A percentile compares a stretch with the other conserved stretches of the same genome.
Evolutionary conservation across 2,113 vertebrate species (phyloP).

Genomic region (Aptenodytes forsteri): DNA sequence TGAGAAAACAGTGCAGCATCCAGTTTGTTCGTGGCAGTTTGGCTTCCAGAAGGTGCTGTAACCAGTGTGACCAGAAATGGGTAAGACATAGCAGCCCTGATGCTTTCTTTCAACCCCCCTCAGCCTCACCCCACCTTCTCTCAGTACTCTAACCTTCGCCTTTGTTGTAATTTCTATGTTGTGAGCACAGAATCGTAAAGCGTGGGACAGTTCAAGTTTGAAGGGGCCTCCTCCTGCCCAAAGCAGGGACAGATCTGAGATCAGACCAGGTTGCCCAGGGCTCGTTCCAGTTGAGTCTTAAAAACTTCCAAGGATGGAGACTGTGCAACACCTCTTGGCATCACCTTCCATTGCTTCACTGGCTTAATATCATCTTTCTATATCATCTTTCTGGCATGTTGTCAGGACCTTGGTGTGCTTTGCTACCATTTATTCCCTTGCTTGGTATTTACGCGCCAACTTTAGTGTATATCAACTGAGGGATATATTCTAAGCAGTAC

Average conservation of each 20-base stretch:
- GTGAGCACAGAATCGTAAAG: not conserved
- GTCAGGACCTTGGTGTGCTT: not conserved
- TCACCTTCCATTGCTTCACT: not conserved
- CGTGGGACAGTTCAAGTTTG: not conserved
- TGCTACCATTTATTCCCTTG: not conserved
- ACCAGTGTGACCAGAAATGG: not conserved
- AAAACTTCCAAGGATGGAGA: not conserved
- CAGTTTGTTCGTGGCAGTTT: accelerated
- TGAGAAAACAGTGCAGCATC: not conserved
- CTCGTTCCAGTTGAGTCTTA: not conserved
- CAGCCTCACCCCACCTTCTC: not conserved
- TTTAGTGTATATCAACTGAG: not conserved
- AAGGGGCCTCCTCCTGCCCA: not conserved
- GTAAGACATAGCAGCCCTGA: not conserved
- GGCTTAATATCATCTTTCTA: not conserved
- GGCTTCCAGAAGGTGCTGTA: not conserved
- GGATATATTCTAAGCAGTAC: not conserved
- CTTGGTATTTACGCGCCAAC: not conserved
- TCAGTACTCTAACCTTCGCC: not conserved
- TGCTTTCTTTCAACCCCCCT: not conserved
- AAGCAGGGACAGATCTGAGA: not conserved
- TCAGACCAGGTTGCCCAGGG: not conserved
- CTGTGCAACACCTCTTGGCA: not conserved
- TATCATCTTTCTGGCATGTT: not conserved
- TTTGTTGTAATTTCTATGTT: not conserved